Evolutionary conservation across 2,797 vertebrate species (phyloP), one percentile per base, ranked within the genome.

Genomic region (Myotis myotis): DNA sequence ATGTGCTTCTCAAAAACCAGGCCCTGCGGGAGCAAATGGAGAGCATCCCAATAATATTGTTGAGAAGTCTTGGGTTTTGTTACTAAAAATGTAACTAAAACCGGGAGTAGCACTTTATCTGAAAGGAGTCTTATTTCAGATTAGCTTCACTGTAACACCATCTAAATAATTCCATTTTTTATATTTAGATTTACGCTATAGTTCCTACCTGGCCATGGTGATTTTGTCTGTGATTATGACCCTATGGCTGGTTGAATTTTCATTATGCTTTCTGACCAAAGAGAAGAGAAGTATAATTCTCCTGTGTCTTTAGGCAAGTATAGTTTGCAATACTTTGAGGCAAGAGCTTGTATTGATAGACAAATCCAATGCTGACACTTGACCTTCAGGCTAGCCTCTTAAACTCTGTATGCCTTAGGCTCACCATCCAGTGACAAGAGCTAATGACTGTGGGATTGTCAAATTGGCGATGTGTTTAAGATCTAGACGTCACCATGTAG

Each of bases 111-210:
- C 25, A 17, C 71, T 5, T 86, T 64, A 38, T 76, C 60, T 30
- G 62, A 66, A 55, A 33, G 47, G 64, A 87, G 36, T 16, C 41
- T 71, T 57, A 78, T 44, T 85, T 83, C 74, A 62, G 38, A 60
- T 71, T 84, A 70, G 28, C 68, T 44, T 90, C 38, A 71, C n/a
- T 12, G 0, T 60, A 70, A 78, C 60, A 8, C 7, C 57, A 47
- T 89, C 78, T 87, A 84, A 83, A 87, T 87, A 78, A 94, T 93
- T 94, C 30, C 25, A 62, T n/a, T 84, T 92, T 83, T 71, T 22
- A 23, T 57, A 36, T 70, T 66, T 72, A 30, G 62, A 22, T 76
- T 93, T 87, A 60, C 13, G 41, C 41, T 38, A 0, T 91, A 60
- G 68, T 80, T 84, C 82, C 68, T 38, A 5, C n/a, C 72, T 93